phyloP scores from a whole-genome alignment of 2,113 vertebrate genomes.

The Rhea pennata region DNA sequence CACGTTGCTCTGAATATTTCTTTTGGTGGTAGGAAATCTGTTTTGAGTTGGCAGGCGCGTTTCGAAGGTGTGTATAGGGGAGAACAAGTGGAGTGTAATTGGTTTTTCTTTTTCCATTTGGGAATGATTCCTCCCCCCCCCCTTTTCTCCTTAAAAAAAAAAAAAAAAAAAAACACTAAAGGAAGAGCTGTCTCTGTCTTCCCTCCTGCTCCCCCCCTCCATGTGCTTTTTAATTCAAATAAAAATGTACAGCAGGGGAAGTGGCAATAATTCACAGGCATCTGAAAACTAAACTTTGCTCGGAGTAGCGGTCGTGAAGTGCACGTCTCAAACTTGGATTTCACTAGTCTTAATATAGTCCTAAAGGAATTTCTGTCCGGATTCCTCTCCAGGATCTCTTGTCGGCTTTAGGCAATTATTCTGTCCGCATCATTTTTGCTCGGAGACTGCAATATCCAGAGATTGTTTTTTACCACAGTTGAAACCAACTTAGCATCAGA shows the following conservation, averaged over 20 bases:
- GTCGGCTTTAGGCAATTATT: not conserved
- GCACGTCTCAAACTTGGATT: conserved; percentile 1
- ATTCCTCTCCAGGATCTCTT: not conserved
- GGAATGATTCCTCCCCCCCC: not conserved
- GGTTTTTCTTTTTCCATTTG: conserved; percentile 8
- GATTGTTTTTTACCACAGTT: not conserved
- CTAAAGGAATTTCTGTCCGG: conserved; percentile 10
- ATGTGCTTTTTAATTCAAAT: not conserved
- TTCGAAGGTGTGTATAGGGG: conserved; percentile 13
- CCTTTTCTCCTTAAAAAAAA: not conserved
- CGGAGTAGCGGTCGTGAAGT: not conserved
- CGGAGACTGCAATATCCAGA: not conserved
- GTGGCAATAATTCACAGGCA: not conserved
- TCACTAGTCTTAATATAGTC: conserved; percentile 25
- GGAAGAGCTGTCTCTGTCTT: not conserved
- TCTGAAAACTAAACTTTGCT: not conserved
- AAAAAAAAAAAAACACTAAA: not conserved
- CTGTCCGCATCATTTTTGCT: not conserved
- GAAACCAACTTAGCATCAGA: not conserved
- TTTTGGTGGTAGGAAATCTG: conserved; percentile 18
- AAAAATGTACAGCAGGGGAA: not conserved
- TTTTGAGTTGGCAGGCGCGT: conserved; percentile 30
- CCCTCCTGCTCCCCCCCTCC: not conserved
- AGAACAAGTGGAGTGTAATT: conserved; percentile 50
- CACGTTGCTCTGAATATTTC: not conserved